Evolutionary conservation across 2,888 invertebrate species (phyloP).

Genomic region (Zelleria hepariella): DNA sequence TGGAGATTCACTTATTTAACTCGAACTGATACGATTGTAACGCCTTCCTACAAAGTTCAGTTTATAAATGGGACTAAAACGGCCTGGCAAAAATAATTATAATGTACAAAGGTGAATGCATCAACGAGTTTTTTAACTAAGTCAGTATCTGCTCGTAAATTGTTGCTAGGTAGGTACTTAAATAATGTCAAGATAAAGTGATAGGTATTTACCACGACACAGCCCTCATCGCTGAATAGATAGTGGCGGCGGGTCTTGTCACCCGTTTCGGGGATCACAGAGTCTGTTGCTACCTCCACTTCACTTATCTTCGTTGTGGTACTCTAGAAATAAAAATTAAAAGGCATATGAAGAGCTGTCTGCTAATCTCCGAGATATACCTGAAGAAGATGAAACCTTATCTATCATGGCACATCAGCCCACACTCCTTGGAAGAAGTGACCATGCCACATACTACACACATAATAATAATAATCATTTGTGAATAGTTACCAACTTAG

Average conservation of each 20-base stretch:
- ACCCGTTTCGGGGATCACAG: constrained; percentile 44
- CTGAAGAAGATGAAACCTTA: too few species aligned
- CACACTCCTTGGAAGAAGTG: too few species aligned
- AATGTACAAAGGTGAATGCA: background rate
- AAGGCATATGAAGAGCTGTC: too few species aligned
- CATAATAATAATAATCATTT: too few species aligned
- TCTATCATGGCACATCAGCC: too few species aligned
- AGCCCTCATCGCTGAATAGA: constrained; percentile 51
- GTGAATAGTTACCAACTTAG: too few species aligned
- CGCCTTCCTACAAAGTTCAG: too few species aligned
- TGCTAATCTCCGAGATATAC: too few species aligned
- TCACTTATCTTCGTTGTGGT: constrained; percentile 66
- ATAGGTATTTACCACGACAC: constrained; percentile 46
- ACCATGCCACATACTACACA: too few species aligned
- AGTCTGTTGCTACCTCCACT: constrained; percentile 54
- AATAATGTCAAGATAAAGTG: too few species aligned
- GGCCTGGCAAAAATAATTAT: background rate
- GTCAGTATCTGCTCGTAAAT: background rate
- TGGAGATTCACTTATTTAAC: too few species aligned
- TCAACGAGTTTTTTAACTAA: background rate
- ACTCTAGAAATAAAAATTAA: constrained; percentile 53
- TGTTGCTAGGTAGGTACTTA: background rate
- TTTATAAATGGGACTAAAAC: background rate
- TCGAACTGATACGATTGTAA: too few species aligned
- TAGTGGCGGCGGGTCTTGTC: constrained; percentile 51